phyloP scores from a whole-genome alignment of 2,888 invertebrate species.

The Nomada ferruginata region DNA sequence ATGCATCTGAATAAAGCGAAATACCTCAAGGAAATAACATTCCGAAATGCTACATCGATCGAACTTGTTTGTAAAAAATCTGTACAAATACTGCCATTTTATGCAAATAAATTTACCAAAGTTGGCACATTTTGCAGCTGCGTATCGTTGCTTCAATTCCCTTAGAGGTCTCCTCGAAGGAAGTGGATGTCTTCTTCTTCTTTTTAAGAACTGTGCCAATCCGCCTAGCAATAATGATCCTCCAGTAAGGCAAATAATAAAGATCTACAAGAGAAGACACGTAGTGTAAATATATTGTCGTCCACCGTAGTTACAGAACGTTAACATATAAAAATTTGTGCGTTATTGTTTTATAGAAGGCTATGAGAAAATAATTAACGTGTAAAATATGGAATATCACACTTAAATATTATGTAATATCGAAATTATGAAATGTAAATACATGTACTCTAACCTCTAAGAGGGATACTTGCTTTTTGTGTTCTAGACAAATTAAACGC shows the following conservation, averaged over 20 bases:
- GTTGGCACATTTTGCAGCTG: conserved; percentile 79
- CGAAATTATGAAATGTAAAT: conserved; percentile 47
- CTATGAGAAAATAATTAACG: not conserved
- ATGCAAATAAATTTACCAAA: conserved; percentile 75
- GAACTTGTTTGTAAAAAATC: no score
- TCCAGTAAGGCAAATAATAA: conserved; percentile 90
- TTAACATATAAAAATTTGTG: not conserved
- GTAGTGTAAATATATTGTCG: conserved; percentile 1
- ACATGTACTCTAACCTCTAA: conserved; percentile 66
- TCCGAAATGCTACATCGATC: not conserved
- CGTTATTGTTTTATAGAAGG: not conserved
- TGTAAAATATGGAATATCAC: conserved; percentile 1
- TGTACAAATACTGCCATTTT: no score
- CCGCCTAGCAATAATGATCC: conserved; percentile 93
- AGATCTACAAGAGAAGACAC: conserved; percentile 85
- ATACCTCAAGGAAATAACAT: not conserved
- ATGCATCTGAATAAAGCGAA: conserved; percentile 72
- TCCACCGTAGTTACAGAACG: not conserved
- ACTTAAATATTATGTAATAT: conserved; percentile 64
- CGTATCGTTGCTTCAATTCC: conserved; percentile 79
- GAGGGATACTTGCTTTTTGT: conserved; percentile 87
- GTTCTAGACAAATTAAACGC: conserved; percentile 87
- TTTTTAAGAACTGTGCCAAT: conserved; percentile 91
- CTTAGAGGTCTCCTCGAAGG: conserved; percentile 76
- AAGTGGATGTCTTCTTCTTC: conserved; percentile 85